A percentile compares a stretch with the other conserved stretches of the same genome.
These are phyloP conservation scores for Stratiolaelaps scimitus DNA, from an alignment of 1,140 invertebrate species.

Conservation along the genomic window DNA sequence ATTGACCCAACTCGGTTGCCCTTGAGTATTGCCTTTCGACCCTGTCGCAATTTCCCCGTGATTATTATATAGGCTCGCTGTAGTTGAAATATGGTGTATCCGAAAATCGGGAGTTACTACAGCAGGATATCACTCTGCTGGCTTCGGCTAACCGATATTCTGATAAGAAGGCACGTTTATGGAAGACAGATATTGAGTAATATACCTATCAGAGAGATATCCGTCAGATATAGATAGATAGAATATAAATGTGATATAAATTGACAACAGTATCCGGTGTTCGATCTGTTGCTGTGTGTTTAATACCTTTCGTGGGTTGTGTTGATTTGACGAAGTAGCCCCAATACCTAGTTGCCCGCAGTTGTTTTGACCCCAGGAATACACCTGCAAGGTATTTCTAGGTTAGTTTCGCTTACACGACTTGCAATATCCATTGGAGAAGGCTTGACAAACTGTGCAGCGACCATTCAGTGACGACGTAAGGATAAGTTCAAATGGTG, in stretches of 20 bases:
- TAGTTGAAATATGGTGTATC: no score
- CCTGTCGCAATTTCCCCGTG: no score
- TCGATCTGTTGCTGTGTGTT: background rate
- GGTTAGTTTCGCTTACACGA: background rate
- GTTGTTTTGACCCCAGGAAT: conserved; percentile 56
- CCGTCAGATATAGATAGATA: conserved; percentile 23
- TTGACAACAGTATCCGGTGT: background rate
- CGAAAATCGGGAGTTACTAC: no score
- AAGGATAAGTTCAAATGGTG: no score
- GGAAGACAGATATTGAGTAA: background rate
- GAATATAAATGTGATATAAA: conserved; percentile 26
- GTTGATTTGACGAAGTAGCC: conserved; percentile 51
- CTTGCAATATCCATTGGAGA: no score
- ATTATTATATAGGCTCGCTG: no score
- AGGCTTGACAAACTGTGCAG: no score
- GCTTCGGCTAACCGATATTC: no score
- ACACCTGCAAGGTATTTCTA: conserved; percentile 43
- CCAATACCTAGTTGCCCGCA: conserved; percentile 52
- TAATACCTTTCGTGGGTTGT: conserved; percentile 45
- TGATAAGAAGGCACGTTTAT: background rate
- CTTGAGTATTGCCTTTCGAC: background rate
- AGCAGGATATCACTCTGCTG: no score
- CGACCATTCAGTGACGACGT: no score
- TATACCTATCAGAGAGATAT: background rate
- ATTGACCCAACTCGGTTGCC: background rate